Evolutionary conservation across 2,113 vertebrate species (phyloP).

Genomic region (Cynoglossus semilaevis): DNA sequence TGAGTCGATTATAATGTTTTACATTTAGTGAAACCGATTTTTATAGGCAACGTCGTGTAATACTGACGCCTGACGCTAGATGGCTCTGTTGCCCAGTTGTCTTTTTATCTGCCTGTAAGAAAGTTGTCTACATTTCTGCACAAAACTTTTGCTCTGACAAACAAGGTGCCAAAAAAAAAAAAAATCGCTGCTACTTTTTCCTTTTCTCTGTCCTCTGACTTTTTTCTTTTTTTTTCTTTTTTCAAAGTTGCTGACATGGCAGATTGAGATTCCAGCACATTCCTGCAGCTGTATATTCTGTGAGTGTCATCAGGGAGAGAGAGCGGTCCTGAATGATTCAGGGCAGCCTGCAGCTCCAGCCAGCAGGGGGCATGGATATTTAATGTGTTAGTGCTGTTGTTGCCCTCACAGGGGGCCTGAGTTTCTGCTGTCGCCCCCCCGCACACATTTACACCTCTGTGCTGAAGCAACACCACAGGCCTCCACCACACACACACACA

Average conservation of each 20-base stretch:
- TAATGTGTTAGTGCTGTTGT: constrained; percentile 32
- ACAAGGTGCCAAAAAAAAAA: background rate
- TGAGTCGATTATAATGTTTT: too few species aligned
- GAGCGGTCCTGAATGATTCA: constrained; percentile 44
- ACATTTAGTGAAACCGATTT: too few species aligned
- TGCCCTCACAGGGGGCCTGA: constrained; percentile 1
- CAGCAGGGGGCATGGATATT: constrained; percentile 35
- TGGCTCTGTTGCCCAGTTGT: too few species aligned
- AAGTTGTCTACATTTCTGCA: too few species aligned
- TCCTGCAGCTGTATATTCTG: constrained; percentile 11
- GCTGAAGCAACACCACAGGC: background rate
- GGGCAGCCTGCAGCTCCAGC: constrained; percentile 12
- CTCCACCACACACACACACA: constrained; percentile 8
- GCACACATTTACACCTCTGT: background rate
- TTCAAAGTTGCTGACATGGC: constrained; percentile 38
- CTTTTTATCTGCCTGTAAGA: background rate
- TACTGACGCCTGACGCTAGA: too few species aligned
- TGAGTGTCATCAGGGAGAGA: constrained; percentile 4
- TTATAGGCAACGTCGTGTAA: too few species aligned
- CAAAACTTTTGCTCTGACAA: background rate
- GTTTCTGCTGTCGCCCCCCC: constrained; percentile 1
- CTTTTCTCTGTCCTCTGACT: background rate
- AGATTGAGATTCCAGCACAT: constrained; percentile 19
- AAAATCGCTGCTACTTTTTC: background rate
- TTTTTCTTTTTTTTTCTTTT: background rate